Percentiles rank a stretch among this genome's conserved stretches.
These are phyloP conservation scores for Scaptomyza hsui DNA, from an alignment of 1,140 invertebrate genomes.

Conservation along the genomic window DNA sequence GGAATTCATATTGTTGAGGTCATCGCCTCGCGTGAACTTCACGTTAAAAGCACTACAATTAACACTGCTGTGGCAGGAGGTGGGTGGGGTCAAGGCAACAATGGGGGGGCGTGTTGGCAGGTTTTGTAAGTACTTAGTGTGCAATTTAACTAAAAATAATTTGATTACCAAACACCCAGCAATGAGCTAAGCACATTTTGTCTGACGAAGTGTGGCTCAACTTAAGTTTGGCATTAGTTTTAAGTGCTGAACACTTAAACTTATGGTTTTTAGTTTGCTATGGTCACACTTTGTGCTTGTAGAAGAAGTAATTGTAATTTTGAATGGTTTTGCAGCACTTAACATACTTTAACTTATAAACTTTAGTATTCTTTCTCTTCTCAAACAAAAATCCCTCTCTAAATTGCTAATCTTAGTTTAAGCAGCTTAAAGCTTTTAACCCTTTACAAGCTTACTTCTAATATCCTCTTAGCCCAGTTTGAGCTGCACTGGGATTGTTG, in stretches of 20 bases:
- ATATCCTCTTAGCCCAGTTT: constrained; percentile 35
- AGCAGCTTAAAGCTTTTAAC: background rate
- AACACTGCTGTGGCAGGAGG: background rate
- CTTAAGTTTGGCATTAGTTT: background rate
- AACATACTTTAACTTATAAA: background rate
- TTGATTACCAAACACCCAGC: constrained; percentile 26
- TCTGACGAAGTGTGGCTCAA: background rate
- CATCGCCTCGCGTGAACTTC: constrained; percentile 27
- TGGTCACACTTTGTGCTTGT: background rate
- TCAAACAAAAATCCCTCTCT: background rate
- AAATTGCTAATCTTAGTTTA: background rate
- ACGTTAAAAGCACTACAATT: constrained; percentile 25
- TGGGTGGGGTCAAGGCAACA: background rate
- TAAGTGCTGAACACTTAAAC: background rate
- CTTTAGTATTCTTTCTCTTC: background rate
- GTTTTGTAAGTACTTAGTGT: constrained; percentile 22
- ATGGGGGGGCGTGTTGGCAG: constrained; percentile 2
- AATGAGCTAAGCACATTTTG: constrained; percentile 31
- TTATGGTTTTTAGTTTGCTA: background rate
- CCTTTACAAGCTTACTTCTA: background rate
- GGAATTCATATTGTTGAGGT: constrained; percentile 28
- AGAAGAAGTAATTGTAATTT: too few relatives aligned
- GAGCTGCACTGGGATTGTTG: constrained; percentile 15
- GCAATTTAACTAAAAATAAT: constrained; percentile 41
- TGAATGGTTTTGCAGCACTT: background rate